These are phyloP conservation scores for Xenops minutus DNA, from an alignment of 2,797 vertebrate species.

Conservation along the genomic window DNA sequence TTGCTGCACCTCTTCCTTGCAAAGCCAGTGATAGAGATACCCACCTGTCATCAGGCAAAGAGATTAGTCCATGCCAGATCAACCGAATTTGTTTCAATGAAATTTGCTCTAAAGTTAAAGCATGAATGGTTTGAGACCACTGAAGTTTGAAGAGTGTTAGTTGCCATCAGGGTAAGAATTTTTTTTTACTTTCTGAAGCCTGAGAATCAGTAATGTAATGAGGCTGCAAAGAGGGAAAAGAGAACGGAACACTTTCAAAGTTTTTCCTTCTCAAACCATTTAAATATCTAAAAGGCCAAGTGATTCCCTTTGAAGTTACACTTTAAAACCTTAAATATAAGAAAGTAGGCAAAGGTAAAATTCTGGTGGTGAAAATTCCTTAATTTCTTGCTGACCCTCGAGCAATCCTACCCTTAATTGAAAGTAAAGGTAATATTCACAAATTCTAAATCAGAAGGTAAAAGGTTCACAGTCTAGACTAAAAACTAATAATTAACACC, in stretches of 20 bases:
- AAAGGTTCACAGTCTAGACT: background rate
- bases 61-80: background rate
- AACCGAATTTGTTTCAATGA: background rate
- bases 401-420: background rate
- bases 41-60: conserved; percentile 11
- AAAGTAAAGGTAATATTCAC: background rate
- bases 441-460: background rate
- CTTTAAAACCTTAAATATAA: background rate
- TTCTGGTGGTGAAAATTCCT: background rate
- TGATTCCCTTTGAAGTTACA: background rate
- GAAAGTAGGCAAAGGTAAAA: background rate
- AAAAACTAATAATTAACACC: background rate
- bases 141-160: background rate
- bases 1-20: conserved; percentile 23
- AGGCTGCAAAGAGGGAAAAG: background rate
- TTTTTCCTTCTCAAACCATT: background rate
- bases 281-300: background rate
- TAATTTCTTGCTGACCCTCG: background rate
- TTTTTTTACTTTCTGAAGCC: background rate
- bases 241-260: background rate
- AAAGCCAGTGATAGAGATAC: background rate
- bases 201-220: background rate
- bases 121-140: background rate
- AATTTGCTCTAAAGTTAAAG: background rate
- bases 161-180: background rate